phyloP scores from a whole-genome alignment of 2,888 invertebrate species.

The Podabrus alpinus region DNA sequence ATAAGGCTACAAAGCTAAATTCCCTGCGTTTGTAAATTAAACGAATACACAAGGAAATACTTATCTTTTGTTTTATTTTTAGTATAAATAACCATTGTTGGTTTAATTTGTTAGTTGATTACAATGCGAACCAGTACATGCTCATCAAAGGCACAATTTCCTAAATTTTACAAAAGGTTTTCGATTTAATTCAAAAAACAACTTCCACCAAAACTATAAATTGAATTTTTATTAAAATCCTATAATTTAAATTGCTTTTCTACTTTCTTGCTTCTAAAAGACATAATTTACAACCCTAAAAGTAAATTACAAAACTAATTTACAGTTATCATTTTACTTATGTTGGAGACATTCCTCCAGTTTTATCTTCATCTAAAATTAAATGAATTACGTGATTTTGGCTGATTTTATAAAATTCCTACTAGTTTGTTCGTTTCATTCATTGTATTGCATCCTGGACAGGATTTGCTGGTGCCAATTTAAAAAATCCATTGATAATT shows the following conservation, averaged over 20 bases:
- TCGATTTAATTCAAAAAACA: neutral
- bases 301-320: neutral
- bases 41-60: constrained; percentile 22
- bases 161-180: neutral
- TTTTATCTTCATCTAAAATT: neutral
- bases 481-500: too few species aligned
- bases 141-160: constrained; percentile 1
- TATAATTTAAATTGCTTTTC: neutral
- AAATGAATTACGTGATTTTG: constrained; percentile 1
- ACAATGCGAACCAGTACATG: constrained; percentile 4
- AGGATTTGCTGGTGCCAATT: neutral
- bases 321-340: neutral
- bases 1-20: constrained; percentile 22
- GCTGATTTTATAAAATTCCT: neutral
- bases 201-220: neutral
- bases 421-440: neutral
- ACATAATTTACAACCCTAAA: neutral
- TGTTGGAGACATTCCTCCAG: neutral
- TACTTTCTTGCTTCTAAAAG: neutral
- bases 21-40: constrained; percentile 22
- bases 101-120: constrained; percentile 14
- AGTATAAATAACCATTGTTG: constrained; percentile 18
- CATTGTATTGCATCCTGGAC: neutral
- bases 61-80: constrained; percentile 16
- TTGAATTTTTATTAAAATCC: neutral